phyloP scores from a whole-genome alignment of 2,797 vertebrate species.

The Philypnodon macrostomus region DNA sequence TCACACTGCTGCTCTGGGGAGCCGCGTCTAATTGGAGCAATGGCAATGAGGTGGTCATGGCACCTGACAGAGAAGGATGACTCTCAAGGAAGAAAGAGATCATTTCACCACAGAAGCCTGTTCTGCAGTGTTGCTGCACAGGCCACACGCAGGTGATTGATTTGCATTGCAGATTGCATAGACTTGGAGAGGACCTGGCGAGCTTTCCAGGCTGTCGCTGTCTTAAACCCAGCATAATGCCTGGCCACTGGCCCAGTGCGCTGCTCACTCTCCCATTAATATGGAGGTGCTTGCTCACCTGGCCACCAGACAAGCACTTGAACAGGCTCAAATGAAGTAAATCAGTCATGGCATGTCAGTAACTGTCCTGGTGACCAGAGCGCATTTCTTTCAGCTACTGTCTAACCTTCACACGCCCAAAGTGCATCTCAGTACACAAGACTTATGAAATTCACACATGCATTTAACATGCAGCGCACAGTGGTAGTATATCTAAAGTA shows the following conservation, averaged over 20 bases:
- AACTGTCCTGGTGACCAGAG: conserved; percentile 20
- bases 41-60: conserved; percentile 47
- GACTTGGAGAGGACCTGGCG: conserved; percentile 63
- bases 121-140: conserved; percentile 34
- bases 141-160: conserved; percentile 55
- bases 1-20: conserved; percentile 43
- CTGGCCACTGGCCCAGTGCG: conserved; percentile 47
- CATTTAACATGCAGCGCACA: neutral
- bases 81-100: conserved; percentile 47
- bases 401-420: conserved; percentile 1
- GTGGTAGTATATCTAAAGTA: neutral
- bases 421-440: conserved; percentile 5
- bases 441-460: neutral
- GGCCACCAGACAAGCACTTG: conserved; percentile 36
- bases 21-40: conserved; percentile 55
- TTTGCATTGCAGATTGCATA: conserved; percentile 66
- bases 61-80: conserved; percentile 72
- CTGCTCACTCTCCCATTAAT: conserved; percentile 60
- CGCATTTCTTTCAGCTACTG: conserved; percentile 10
- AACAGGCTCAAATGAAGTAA: conserved; percentile 24
- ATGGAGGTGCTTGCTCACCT: conserved; percentile 46
- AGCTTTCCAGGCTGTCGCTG: conserved; percentile 53
- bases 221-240: conserved; percentile 59
- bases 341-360: conserved; percentile 33
- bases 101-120: conserved; percentile 48